These are phyloP conservation scores for Neotoma lepida DNA, from an alignment of 2,113 vertebrate genomes.

Conservation along the genomic window DNA sequence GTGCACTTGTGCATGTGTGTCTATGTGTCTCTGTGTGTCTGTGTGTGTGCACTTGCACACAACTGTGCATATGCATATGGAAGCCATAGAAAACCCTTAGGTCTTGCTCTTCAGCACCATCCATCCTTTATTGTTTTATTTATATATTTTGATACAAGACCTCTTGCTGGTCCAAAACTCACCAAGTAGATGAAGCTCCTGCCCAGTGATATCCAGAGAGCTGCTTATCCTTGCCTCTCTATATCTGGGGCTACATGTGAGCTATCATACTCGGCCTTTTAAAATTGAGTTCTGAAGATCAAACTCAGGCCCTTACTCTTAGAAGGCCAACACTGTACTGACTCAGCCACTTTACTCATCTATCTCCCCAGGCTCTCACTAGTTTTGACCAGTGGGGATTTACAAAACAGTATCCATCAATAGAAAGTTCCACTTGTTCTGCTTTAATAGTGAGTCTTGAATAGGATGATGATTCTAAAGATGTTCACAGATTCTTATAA, in stretches of 20 bases:
- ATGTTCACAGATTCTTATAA: neutral
- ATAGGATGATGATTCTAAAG: neutral
- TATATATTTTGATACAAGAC: neutral
- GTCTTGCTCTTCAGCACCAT: neutral
- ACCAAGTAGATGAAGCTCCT: neutral
- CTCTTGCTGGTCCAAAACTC: neutral
- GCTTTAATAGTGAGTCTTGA: neutral
- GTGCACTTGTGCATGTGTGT: neutral
- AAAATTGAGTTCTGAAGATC: neutral
- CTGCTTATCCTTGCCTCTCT: neutral
- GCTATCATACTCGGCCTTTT: neutral
- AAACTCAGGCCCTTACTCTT: neutral
- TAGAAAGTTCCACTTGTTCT: neutral
- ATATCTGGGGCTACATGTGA: no score
- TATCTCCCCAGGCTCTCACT: neutral
- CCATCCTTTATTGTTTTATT: neutral
- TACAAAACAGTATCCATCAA: neutral
- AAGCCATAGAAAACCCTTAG: no score
- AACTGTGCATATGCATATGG: neutral
- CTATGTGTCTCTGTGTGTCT: neutral
- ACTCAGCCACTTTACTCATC: neutral
- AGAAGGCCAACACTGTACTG: neutral
- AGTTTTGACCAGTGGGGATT: neutral
- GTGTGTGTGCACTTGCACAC: neutral
- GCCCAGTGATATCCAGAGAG: no score